These are phyloP conservation scores for Busseola fusca DNA, from an alignment of 2,888 invertebrate species.

Conservation along the genomic window DNA sequence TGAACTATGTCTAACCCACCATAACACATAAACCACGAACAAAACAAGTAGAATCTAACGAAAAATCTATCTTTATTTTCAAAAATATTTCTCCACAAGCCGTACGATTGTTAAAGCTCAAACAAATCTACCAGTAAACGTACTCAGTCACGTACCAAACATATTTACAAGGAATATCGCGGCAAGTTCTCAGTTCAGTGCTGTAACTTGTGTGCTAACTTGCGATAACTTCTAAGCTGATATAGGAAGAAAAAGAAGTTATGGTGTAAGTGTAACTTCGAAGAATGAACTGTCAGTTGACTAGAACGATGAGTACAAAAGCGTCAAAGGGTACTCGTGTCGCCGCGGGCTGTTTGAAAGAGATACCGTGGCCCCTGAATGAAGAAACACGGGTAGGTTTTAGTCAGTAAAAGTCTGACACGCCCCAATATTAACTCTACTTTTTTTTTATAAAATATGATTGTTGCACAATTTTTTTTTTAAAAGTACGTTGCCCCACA, in stretches of 20 bases:
- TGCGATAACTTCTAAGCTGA: conserved; percentile 42
- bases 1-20: background rate
- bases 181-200: conserved; percentile 47
- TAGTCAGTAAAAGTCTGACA: too few relatives aligned
- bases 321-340: background rate
- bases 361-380: too few relatives aligned
- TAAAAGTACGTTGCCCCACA: too few relatives aligned
- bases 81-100: conserved; percentile 18
- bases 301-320: background rate
- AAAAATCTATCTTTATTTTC: conserved; percentile 6
- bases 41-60: conserved; percentile 1
- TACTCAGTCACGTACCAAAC: conserved; percentile 56
- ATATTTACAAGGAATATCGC: conserved; percentile 53
- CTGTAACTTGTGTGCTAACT: conserved; percentile 49
- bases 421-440: too few relatives aligned
- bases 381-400: too few relatives aligned
- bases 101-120: conserved; percentile 19
- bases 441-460: too few relatives aligned
- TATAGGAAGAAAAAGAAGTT: conserved; percentile 24
- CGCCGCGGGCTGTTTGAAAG: too few relatives aligned
- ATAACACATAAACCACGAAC: conserved; percentile 12
- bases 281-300: conserved; percentile 2
- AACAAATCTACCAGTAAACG: conserved; percentile 19
- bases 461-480: too few relatives aligned
- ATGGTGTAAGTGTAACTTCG: conserved; percentile 10